phyloP scores from a whole-genome alignment of 2,113 vertebrate genomes.

The Azemiops feae region DNA sequence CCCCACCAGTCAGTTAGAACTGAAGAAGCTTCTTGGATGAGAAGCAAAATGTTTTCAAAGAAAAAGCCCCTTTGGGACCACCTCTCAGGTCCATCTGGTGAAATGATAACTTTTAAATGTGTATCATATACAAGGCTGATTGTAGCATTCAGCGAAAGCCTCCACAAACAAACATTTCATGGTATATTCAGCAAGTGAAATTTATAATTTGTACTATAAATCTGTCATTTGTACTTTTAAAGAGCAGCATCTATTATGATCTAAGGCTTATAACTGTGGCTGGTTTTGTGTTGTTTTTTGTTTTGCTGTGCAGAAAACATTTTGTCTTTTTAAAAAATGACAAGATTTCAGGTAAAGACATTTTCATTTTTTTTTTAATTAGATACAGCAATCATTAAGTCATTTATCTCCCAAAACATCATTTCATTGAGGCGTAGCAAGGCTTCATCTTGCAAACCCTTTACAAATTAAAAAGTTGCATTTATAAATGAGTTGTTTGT shows the following conservation, averaged over 20 bases:
- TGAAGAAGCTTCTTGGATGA: not conserved
- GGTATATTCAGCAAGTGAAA: not conserved
- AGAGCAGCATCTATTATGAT: not conserved
- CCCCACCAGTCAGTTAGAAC: not conserved
- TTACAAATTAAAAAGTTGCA: not conserved
- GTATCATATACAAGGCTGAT: not conserved
- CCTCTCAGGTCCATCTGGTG: not conserved
- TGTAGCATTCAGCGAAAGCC: not conserved
- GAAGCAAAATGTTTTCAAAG: not conserved
- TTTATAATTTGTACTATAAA: not conserved
- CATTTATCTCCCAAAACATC: not conserved
- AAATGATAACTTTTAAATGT: not conserved
- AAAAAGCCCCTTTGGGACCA: not conserved
- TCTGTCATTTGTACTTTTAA: not conserved
- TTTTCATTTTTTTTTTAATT: not conserved
- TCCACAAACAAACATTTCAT: not conserved
- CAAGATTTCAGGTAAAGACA: not conserved
- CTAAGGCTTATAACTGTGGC: not conserved
- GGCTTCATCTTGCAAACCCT: not conserved
- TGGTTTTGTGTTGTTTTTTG: not conserved
- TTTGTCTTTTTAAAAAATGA: not conserved
- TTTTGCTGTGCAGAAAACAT: not conserved
- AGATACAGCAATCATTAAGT: not conserved
- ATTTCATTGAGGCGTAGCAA: not conserved
- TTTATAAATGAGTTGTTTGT: not conserved